phyloP scores from a whole-genome alignment of 2,113 vertebrate genomes.

The Alces alces region DNA sequence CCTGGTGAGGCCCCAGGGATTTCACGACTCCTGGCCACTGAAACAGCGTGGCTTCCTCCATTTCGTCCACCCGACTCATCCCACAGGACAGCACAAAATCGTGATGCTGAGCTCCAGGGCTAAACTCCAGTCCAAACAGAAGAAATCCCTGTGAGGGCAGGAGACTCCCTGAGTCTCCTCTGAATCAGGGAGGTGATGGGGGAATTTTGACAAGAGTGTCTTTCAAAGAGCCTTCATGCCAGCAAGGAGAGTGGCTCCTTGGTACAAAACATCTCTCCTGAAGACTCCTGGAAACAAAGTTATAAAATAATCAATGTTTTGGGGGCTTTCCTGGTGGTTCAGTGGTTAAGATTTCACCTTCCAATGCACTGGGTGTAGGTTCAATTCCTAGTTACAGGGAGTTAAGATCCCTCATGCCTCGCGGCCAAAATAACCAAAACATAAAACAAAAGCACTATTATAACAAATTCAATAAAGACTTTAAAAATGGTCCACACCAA shows the following conservation, averaged over 20 bases:
- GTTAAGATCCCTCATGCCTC: neutral
- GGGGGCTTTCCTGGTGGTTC: neutral
- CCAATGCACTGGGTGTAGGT: neutral
- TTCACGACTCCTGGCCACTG: neutral
- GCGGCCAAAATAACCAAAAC: neutral
- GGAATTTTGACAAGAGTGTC: slow-evolving; percentile 30
- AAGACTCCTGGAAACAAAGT: neutral
- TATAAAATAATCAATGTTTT: neutral
- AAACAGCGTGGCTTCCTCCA: neutral
- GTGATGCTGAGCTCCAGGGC: slow-evolving; percentile 18
- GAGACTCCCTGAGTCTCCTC: slow-evolving; percentile 57
- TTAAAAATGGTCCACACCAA: neutral
- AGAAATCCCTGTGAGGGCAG: slow-evolving; percentile 47
- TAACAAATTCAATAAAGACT: neutral
- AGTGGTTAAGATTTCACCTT: neutral
- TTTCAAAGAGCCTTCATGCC: neutral
- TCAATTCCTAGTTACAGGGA: neutral
- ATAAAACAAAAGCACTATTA: neutral
- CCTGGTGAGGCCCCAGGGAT: accelerated
- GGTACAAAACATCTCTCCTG: neutral
- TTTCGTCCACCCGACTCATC: neutral
- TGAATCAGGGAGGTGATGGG: slow-evolving; percentile 53
- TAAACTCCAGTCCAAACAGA: slow-evolving; percentile 53
- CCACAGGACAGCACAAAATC: slow-evolving; percentile 68
- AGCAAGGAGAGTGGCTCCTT: neutral